Conservation (phyloP, 2,888 invertebrate genomes). For the Chrysomela aeneicollis region DNA sequence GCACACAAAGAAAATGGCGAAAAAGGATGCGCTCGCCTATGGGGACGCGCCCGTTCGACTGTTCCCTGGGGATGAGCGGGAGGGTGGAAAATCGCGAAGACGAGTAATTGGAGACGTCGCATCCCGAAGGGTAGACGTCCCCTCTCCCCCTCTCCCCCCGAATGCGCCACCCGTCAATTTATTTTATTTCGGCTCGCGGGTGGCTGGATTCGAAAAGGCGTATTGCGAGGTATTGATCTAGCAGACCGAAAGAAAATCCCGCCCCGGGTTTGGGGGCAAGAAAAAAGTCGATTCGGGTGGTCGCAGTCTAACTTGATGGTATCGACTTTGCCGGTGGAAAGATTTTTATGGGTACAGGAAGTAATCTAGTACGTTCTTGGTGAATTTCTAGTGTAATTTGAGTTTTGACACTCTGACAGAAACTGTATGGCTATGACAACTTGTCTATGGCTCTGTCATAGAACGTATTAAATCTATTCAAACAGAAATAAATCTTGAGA, state of each 20-base stretch:
- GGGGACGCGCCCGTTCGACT: constrained; percentile 36
- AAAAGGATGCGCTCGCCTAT: constrained; percentile 20
- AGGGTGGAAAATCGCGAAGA: constrained; percentile 39
- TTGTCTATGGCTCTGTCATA: too few relatives aligned
- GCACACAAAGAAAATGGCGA: constrained; percentile 37
- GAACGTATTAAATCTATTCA: too few relatives aligned
- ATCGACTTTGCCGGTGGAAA: too few relatives aligned
- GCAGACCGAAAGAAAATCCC: constrained; percentile 37
- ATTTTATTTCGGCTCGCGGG: constrained; percentile 54
- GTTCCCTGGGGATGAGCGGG: constrained; percentile 36
- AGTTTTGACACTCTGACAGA: too few relatives aligned
- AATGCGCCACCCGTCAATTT: constrained; percentile 55
- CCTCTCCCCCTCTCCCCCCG: constrained; percentile 20
- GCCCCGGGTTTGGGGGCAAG: background rate
- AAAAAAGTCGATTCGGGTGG: too few relatives aligned
- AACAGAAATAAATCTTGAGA: too few relatives aligned
- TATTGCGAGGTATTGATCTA: constrained; percentile 50
- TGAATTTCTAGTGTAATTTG: too few relatives aligned
- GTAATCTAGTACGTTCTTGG: too few relatives aligned
- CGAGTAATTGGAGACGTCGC: constrained; percentile 48
- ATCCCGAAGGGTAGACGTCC: constrained; percentile 48
- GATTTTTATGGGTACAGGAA: too few relatives aligned
- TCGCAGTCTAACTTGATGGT: too few relatives aligned
- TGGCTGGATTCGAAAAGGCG: constrained; percentile 55
- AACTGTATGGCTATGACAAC: too few relatives aligned